These are phyloP conservation scores for Adelosebastes latens DNA, from an alignment of 2,797 vertebrate genomes.

Conservation along the genomic window DNA sequence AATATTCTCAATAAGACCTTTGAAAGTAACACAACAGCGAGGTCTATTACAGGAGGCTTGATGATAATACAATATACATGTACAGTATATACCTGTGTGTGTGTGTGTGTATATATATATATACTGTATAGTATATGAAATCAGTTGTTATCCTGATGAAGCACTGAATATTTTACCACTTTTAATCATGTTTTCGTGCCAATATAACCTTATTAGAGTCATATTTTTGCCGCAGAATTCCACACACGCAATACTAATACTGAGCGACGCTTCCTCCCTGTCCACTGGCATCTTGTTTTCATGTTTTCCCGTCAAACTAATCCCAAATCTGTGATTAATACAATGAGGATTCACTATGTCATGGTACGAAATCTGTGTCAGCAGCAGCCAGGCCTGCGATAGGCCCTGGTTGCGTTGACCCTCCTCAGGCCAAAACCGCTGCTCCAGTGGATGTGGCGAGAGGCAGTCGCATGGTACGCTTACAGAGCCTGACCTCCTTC, in stretches of 20 bases:
- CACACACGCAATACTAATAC: background rate
- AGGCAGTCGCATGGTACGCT: constrained; percentile 51
- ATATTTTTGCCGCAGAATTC: background rate
- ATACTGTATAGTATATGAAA: no score
- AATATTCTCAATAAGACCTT: no score
- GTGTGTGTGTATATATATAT: no score
- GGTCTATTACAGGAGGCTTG: background rate
- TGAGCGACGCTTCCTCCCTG: background rate
- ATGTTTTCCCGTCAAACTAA: constrained; percentile 29
- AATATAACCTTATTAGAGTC: background rate
- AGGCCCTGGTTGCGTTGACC: constrained; percentile 13
- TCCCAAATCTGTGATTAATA: constrained; percentile 29
- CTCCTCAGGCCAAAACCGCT: constrained; percentile 22
- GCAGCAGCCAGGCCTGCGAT: constrained; percentile 10
- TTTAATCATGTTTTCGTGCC: background rate
- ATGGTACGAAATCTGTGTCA: constrained; percentile 52
- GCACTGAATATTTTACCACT: background rate
- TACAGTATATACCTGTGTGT: no score
- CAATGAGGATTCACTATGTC: background rate
- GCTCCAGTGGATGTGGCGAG: constrained; percentile 40
- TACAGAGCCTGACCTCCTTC: constrained; percentile 55
- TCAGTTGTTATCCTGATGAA: background rate
- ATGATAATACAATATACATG: no score
- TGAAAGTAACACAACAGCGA: background rate
- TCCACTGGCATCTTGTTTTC: constrained; percentile 8